Percentiles rank a stretch among this genome's conserved stretches.
Conservation (phyloP, 2,113 vertebrate genomes). For the Hucho hucho region DNA sequence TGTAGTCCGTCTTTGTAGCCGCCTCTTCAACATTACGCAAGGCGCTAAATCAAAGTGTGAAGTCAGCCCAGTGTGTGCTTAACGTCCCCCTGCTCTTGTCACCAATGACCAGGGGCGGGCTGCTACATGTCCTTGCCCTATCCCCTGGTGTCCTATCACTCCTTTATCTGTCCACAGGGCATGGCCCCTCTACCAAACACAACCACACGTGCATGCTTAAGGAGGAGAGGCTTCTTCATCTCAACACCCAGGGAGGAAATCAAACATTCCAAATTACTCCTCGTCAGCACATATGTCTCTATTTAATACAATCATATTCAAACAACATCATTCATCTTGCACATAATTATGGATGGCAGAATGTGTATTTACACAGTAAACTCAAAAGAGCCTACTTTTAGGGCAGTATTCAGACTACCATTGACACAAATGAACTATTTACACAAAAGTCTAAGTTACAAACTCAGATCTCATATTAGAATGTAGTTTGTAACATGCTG, state of each 20-base stretch:
- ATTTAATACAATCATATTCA: not conserved
- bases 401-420: no score
- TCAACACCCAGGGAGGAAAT: slow-evolving; percentile 68
- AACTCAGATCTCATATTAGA: not conserved
- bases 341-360: slow-evolving; percentile 36
- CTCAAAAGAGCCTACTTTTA: no score
- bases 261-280: slow-evolving; percentile 67
- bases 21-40: slow-evolving; percentile 71
- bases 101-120: slow-evolving; percentile 74
- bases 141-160: slow-evolving; percentile 76
- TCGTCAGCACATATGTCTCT: not conserved
- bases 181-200: slow-evolving; percentile 71
- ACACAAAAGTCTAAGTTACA: not conserved
- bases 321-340: slow-evolving; percentile 34
- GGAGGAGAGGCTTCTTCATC: slow-evolving; percentile 65
- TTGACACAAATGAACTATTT: not conserved
- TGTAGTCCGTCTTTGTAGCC: slow-evolving; percentile 40
- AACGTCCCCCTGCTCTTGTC: slow-evolving; percentile 74
- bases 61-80: slow-evolving; percentile 73
- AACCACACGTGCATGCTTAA: slow-evolving; percentile 70
- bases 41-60: slow-evolving; percentile 76
- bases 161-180: slow-evolving; percentile 77
- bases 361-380: not conserved
- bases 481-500: not conserved
- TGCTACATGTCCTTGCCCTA: slow-evolving; percentile 74